Conservation (phyloP, 2,888 invertebrate genomes). For the Drosophila macrospina region DNA sequence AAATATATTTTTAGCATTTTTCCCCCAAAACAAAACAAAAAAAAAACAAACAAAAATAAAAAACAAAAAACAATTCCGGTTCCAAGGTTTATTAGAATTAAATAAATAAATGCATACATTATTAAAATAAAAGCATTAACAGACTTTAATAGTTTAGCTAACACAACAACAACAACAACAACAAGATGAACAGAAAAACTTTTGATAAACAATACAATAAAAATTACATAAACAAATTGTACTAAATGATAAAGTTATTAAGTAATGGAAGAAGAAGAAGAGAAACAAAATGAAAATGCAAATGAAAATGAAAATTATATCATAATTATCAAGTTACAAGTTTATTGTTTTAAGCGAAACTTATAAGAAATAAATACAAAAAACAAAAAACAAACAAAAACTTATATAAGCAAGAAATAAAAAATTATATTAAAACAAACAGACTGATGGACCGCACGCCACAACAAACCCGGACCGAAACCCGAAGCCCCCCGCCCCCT, state of each 20-base stretch:
- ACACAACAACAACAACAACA: conserved; percentile 34
- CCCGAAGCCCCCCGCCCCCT: conserved; percentile 21
- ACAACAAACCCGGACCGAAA: conserved; percentile 58
- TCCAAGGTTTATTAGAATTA: conserved; percentile 74
- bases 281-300: conserved; percentile 17
- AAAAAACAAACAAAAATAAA: conserved; percentile 46
- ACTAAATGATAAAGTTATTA: conserved; percentile 45
- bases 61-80: conserved; percentile 57
- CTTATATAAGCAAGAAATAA: conserved; percentile 30
- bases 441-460: conserved; percentile 77
- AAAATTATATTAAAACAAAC: conserved; percentile 50
- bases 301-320: conserved; percentile 37
- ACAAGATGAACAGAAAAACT: conserved; percentile 26
- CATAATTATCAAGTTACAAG: conserved; percentile 60
- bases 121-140: conserved; percentile 54
- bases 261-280: conserved; percentile 18
- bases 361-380: conserved; percentile 33
- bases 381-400: conserved; percentile 32
- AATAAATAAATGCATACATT: conserved; percentile 30
- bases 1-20: conserved; percentile 40
- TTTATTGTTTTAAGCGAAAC: conserved; percentile 62
- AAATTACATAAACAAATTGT: conserved; percentile 44
- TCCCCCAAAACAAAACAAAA: conserved; percentile 38
- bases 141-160: conserved; percentile 63
- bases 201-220: conserved; percentile 61